Evolutionary conservation across 2,113 vertebrate genomes (phyloP).

Genomic region (Oxyura jamaicensis): DNA sequence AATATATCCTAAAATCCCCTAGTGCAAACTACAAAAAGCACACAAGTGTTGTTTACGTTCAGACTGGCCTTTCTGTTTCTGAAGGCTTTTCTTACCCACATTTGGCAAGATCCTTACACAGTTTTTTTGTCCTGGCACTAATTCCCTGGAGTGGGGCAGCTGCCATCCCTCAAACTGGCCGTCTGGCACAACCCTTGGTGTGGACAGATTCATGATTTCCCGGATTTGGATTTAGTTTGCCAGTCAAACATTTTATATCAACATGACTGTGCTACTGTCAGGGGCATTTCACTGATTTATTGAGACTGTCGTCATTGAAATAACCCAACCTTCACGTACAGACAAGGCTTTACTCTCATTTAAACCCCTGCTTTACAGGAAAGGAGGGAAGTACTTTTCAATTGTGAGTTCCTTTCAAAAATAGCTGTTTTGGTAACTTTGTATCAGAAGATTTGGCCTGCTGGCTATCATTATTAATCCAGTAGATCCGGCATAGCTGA

Average conservation of each 20-base stretch:
- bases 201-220: slow-evolving; percentile 56
- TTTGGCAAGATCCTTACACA: neutral
- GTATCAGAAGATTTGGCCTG: neutral
- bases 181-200: slow-evolving; percentile 26
- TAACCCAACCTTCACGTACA: neutral
- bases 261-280: neutral
- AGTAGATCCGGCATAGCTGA: neutral
- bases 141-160: neutral
- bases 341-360: neutral
- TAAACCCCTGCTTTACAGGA: neutral
- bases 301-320: neutral
- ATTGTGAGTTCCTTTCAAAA: neutral
- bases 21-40: neutral
- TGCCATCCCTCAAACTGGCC: slow-evolving; percentile 35
- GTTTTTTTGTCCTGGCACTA: slow-evolving; percentile 40
- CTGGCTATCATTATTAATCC: neutral
- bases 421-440: neutral
- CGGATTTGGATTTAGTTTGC: slow-evolving; percentile 19
- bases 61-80: neutral
- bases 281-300: slow-evolving; percentile 10
- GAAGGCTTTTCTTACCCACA: neutral
- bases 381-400: neutral
- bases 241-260: slow-evolving; percentile 49
- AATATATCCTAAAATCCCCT: neutral
- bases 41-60: neutral